Percentiles rank a stretch among this genome's conserved stretches.
Evolutionary conservation across 2,888 invertebrate genomes (phyloP).

Genomic region (Monoplex corrugatus): DNA sequence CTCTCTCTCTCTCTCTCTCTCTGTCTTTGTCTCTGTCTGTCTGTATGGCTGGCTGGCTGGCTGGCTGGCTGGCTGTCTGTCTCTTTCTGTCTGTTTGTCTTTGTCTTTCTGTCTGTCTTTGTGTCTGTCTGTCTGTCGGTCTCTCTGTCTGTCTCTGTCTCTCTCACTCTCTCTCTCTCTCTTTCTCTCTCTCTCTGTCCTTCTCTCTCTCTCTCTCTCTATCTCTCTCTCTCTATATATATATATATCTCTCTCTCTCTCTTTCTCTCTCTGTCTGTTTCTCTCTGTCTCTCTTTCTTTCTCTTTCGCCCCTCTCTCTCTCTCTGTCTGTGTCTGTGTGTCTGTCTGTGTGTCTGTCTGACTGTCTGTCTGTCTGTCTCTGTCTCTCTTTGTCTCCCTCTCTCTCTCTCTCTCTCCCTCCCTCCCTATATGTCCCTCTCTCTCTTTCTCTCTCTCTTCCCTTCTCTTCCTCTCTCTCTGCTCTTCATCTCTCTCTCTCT

Average conservation of each 20-base stretch:
- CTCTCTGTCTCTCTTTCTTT: not conserved
- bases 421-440: not conserved
- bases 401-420: not conserved
- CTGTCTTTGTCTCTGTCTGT: no score
- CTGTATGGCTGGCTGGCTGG: not conserved
- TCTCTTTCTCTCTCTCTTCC: not conserved
- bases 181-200: conserved; percentile 12
- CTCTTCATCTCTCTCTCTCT: not conserved
- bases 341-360: conserved; percentile 34
- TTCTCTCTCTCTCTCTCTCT: not conserved
- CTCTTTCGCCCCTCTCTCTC: conserved; percentile 16
- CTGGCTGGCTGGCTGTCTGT: not conserved
- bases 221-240: not conserved
- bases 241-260: not conserved
- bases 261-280: not conserved
- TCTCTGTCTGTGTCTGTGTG: conserved; percentile 40
- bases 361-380: not conserved
- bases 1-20: no score
- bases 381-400: not conserved
- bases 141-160: conserved; percentile 23
- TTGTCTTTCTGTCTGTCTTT: not conserved
- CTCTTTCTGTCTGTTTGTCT: not conserved
- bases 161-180: conserved; percentile 18
- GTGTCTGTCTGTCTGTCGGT: not conserved
- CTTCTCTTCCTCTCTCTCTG: not conserved